phyloP scores from a whole-genome alignment of 1,140 invertebrate species.

The Campoletis sonorensis region DNA sequence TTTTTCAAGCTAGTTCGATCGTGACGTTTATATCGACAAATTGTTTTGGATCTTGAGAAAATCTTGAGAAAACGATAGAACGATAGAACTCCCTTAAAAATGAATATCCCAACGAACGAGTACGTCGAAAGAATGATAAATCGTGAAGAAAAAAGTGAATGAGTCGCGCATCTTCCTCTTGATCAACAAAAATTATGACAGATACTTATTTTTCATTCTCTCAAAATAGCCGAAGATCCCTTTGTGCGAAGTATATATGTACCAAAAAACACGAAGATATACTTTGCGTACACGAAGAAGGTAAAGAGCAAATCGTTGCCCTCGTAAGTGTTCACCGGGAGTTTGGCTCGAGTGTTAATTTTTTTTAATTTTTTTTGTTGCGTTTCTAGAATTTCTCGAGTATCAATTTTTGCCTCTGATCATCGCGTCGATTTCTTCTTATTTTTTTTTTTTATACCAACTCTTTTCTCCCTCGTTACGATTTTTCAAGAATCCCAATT shows the following conservation, averaged over 20 bases:
- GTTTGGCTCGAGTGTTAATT: not conserved
- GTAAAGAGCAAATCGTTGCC: not conserved
- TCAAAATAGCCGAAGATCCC: not conserved
- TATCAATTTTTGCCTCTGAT: not conserved
- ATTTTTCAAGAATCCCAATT: too few relatives aligned
- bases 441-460: too few relatives aligned
- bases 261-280: conserved; percentile 25
- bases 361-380: not conserved
- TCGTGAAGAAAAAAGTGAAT: not conserved
- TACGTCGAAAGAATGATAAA: not conserved
- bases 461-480: not conserved
- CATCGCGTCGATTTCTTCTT: too few relatives aligned
- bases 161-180: not conserved
- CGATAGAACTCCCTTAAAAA: too few relatives aligned
- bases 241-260: conserved; percentile 5
- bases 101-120: not conserved
- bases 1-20: too few relatives aligned
- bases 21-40: too few relatives aligned
- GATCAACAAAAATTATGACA: not conserved
- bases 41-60: too few relatives aligned
- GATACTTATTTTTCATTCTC: not conserved
- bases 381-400: not conserved
- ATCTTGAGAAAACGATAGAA: too few relatives aligned
- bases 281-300: conserved; percentile 30
- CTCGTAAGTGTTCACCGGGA: not conserved